These are phyloP conservation scores for Meriones unguiculatus DNA, from an alignment of 2,113 vertebrate species.

Conservation along the genomic window DNA sequence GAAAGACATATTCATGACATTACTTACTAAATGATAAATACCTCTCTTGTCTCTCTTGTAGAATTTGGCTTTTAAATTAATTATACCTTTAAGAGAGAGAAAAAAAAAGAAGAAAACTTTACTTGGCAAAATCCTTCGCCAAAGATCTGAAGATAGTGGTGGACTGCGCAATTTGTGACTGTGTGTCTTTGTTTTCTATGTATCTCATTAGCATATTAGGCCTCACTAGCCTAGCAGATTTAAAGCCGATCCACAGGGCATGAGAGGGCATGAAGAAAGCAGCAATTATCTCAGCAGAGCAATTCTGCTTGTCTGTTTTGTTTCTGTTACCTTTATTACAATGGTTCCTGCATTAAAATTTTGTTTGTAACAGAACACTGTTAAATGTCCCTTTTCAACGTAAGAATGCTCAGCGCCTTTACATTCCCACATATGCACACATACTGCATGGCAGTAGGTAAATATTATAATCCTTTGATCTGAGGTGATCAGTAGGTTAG, in stretches of 20 bases:
- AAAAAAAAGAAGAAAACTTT: background rate
- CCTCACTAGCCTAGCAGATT: slow-evolving; percentile 57
- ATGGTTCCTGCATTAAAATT: slow-evolving; percentile 48
- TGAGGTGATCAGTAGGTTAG: background rate
- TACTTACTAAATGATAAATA: background rate
- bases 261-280: slow-evolving; percentile 25
- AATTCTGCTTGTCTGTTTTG: background rate
- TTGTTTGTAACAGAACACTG: background rate
- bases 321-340: slow-evolving; percentile 28
- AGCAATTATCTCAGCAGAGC: slow-evolving; percentile 66
- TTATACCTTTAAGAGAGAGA: slow-evolving; percentile 40
- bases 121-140: background rate
- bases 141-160: slow-evolving; percentile 43
- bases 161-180: slow-evolving; percentile 18
- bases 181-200: slow-evolving; percentile 63
- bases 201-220: slow-evolving; percentile 73
- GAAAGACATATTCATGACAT: background rate
- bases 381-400: background rate
- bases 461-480: slow-evolving; percentile 44
- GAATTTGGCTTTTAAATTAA: background rate
- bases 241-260: slow-evolving; percentile 59
- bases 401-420: background rate
- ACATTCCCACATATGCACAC: background rate
- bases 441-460: background rate
- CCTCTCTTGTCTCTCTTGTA: background rate